Percentiles rank a stretch among this genome's conserved stretches.
These are phyloP conservation scores for Acholoe squamosa DNA, from an alignment of 2,888 invertebrate genomes.

Conservation along the genomic window DNA sequence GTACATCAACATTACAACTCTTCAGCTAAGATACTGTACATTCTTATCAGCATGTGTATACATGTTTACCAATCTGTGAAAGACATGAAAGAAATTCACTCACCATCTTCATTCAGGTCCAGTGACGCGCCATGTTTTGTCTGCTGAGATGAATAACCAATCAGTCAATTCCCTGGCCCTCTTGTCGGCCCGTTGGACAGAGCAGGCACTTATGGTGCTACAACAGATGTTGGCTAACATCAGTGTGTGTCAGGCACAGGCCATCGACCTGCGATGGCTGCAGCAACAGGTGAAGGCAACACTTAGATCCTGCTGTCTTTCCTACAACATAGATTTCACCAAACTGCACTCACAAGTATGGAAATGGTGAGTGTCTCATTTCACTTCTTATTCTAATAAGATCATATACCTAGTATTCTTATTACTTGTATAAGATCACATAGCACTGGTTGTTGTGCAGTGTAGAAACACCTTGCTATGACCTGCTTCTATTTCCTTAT, in stretches of 20 bases:
- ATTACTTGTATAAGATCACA: no score
- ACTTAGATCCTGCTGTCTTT: not conserved
- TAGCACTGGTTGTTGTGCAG: no score
- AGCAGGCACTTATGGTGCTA: constrained; percentile 69
- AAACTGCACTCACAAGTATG: constrained; percentile 32
- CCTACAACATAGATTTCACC: not conserved
- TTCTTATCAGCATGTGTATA: no score
- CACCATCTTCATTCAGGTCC: constrained; percentile 64
- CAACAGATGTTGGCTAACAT: constrained; percentile 73
- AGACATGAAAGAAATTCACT: no score
- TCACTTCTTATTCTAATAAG: not conserved
- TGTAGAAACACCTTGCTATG: no score
- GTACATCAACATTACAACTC: no score
- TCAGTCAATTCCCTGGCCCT: constrained; percentile 74
- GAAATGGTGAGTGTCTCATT: constrained; percentile 27
- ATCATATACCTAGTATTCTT: no score
- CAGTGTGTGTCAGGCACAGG: constrained; percentile 68
- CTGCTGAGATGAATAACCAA: constrained; percentile 75
- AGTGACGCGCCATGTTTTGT: constrained; percentile 73
- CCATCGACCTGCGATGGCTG: constrained; percentile 71
- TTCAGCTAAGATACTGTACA: no score
- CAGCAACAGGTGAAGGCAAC: constrained; percentile 43
- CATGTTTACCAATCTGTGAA: no score
- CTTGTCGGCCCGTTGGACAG: constrained; percentile 69
- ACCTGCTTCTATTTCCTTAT: no score